Evolutionary conservation across 2,113 vertebrate genomes (phyloP).

Genomic region (Naja naja): DNA sequence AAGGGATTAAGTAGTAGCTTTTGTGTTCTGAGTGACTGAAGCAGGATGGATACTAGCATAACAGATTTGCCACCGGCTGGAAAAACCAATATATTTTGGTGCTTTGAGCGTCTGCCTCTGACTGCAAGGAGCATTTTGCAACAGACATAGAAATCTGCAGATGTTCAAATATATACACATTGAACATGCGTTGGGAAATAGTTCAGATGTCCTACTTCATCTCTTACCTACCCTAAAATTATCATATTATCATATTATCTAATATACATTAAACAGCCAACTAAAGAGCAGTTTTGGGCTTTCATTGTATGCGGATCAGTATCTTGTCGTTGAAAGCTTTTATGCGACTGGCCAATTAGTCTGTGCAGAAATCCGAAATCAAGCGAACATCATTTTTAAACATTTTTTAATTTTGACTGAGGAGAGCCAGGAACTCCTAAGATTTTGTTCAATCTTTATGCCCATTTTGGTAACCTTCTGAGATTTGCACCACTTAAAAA

Average conservation of each 20-base stretch:
- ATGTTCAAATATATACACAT: background rate
- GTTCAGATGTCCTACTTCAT: background rate
- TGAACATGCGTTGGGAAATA: background rate
- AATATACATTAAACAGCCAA: background rate
- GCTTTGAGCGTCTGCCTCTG: constrained; percentile 41
- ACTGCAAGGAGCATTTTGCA: background rate
- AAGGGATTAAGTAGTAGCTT: constrained; percentile 65
- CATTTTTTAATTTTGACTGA: background rate
- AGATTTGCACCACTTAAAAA: background rate
- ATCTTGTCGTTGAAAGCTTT: background rate
- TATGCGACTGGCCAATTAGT: background rate
- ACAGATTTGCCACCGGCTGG: constrained; percentile 58
- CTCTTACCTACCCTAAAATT: background rate
- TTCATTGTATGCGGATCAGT: background rate
- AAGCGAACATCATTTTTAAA: background rate
- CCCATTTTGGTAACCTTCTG: background rate
- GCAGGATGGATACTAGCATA: constrained; percentile 65
- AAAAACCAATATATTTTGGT: constrained; percentile 63
- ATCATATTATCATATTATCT: background rate
- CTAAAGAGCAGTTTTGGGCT: background rate
- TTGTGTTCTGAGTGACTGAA: constrained; percentile 59
- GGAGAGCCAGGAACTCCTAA: background rate
- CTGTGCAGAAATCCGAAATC: background rate
- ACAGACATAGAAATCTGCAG: background rate
- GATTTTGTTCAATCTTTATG: background rate